Evolutionary conservation across 1,140 invertebrate genomes (phyloP).

Genomic region (Trachymyrmex cornetzi): DNA sequence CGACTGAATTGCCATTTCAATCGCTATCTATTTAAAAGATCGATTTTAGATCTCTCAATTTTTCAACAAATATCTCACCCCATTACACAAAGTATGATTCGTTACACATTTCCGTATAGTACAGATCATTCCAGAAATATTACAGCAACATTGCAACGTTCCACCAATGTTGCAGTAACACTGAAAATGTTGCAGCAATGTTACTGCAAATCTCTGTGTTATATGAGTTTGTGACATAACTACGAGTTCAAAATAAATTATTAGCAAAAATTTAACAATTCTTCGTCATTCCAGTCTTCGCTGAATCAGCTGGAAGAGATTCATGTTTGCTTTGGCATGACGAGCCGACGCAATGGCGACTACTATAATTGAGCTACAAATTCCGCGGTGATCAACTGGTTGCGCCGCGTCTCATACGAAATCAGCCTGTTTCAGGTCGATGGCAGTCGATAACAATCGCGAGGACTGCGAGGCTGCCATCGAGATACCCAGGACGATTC

Average conservation of each 20-base stretch:
- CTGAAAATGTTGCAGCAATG: too few relatives aligned
- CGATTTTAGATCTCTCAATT: background rate
- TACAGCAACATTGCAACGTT: too few relatives aligned
- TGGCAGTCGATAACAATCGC: slow-evolving; percentile 81
- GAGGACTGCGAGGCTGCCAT: slow-evolving; percentile 49
- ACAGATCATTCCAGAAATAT: too few relatives aligned
- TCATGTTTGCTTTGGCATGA: background rate
- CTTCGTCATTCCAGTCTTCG: background rate
- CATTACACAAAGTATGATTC: background rate
- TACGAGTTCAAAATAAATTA: background rate
- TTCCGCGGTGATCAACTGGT: slow-evolving; percentile 86
- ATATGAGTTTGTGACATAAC: background rate
- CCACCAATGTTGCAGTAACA: too few relatives aligned
- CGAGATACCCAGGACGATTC: slow-evolving; percentile 79
- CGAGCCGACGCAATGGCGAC: slow-evolving; percentile 61
- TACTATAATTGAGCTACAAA: slow-evolving; percentile 87
- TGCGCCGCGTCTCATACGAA: slow-evolving; percentile 84
- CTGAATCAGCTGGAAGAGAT: background rate
- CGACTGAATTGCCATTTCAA: background rate
- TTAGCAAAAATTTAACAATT: background rate
- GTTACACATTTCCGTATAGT: background rate
- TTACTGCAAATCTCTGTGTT: too few relatives aligned
- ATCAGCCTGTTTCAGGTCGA: slow-evolving; percentile 77
- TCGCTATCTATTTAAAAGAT: background rate
- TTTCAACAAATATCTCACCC: background rate